These are phyloP conservation scores for Sepiola atlantica DNA, from an alignment of 2,888 invertebrate species.

Conservation along the genomic window DNA sequence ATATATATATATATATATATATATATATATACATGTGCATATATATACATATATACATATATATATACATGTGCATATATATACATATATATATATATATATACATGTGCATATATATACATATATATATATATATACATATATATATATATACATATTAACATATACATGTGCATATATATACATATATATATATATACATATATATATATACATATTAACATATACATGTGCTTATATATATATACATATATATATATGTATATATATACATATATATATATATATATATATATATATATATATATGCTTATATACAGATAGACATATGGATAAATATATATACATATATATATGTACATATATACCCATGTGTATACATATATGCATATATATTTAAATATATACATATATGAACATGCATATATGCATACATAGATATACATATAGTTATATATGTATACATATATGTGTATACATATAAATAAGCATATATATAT, in stretches of 20 bases:
- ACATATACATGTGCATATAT: background rate
- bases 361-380: background rate
- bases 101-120: background rate
- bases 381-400: background rate
- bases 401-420: background rate
- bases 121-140: background rate
- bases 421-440: background rate
- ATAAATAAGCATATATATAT: background rate
- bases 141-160: background rate
- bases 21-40: background rate
- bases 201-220: background rate
- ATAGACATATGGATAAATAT: background rate
- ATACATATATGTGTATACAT: background rate
- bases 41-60: background rate
- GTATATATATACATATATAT: background rate
- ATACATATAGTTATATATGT: background rate
- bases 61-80: background rate
- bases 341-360: background rate
- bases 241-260: background rate
- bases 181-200: background rate
- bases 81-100: background rate
- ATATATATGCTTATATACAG: background rate
- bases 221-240: background rate
- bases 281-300: background rate
- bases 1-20: background rate